Evolutionary conservation across 1,140 invertebrate species (phyloP).

Genomic region (Microvelia longipes): DNA sequence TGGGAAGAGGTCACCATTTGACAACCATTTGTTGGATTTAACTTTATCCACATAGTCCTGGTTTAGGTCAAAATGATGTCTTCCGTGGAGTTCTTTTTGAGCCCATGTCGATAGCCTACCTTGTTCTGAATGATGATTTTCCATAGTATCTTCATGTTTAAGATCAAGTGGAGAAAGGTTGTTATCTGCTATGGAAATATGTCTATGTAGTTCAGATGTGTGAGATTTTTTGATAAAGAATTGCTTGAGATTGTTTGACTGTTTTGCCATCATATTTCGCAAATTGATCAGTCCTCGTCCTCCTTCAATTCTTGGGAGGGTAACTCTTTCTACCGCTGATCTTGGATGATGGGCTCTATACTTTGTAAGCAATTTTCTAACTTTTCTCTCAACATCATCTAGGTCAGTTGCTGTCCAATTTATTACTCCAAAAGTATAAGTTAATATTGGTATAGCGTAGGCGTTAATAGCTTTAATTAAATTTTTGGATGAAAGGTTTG

Average conservation of each 20-base stretch:
- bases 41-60: no score
- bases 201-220: no score
- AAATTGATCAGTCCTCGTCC: neutral
- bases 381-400: neutral
- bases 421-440: neutral
- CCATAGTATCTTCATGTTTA: no score
- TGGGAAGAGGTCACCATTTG: no score
- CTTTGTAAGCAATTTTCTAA: neutral
- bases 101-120: no score
- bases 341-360: neutral
- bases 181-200: no score
- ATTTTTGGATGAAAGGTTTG: neutral
- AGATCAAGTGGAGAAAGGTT: no score
- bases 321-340: neutral
- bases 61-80: no score
- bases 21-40: no score
- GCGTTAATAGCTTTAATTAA: neutral
- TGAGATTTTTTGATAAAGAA: neutral
- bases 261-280: neutral
- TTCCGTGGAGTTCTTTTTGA: no score
- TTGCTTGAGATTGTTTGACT: neutral
- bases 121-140: no score
- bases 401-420: neutral
- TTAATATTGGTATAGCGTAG: neutral
- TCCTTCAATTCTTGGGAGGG: neutral